Evolutionary conservation across 2,113 vertebrate species (phyloP), one percentile per base, ranked within the genome.

Genomic region (Chloropsis cyanopogon): DNA sequence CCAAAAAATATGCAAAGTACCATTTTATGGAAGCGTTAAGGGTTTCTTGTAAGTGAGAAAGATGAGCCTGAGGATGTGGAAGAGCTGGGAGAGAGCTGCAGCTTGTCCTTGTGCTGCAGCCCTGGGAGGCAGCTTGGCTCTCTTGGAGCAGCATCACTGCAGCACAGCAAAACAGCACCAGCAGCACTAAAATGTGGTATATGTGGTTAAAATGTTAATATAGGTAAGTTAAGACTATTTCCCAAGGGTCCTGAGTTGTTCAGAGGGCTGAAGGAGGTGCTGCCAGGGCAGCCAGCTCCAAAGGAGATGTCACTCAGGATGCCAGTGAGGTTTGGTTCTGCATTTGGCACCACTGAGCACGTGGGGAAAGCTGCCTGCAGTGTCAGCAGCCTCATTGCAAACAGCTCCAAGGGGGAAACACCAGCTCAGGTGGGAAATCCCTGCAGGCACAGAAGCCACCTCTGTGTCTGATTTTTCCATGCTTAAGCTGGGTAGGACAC

Each of bases 101-200:
- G 22, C 37, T 83, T 14, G 2, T 83, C 16, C 54, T 82, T 49
- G 42, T 66, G 29, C 53, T 41, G 20, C 69, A 84, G 69, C 28
- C 28, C 11, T 3, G n/a, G 28, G 37, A 88, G 24, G 46, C 25
- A 73, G 41, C 70, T 53, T 22, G 41, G 31, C 16, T 87, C 3
- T 4, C 39, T 35, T 7, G 2, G 14, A 47, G 44, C 49, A 63
- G 8, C 14, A 4, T 42, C 0, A 0, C 42, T 65, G 14, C 39
- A 72, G 66, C 46, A 41, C 41, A 31, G 50, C 47, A 49, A 7
- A 35, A 9, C 49, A 54, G 42, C 39, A 81, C 12, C 37, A 49
- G 7, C 0, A 0, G 8, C 28, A 35, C 39, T 50, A 22, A 50
- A 42, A 39, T 29, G 24, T 10, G 31, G 9, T 23, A 20, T 42